Evolutionary conservation across 2,888 invertebrate species (phyloP), one percentile per base, ranked within the genome.

Genomic region (Acronicta psi): DNA sequence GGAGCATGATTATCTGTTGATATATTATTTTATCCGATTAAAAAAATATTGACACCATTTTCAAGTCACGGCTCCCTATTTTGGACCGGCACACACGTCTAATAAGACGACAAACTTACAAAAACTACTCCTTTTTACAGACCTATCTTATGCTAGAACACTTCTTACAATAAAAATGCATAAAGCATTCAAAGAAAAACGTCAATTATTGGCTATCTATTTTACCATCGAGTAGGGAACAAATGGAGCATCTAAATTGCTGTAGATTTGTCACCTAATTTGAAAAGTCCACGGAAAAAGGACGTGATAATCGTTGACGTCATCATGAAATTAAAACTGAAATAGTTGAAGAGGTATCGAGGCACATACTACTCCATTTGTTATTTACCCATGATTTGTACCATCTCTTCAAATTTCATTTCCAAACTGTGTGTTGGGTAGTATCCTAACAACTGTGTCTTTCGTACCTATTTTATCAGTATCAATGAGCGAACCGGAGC

Each of bases 401-500:
- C 70, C 70, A 69, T 64, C 50, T 55, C 25, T 67, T 86, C 11
- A 90, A 66, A 90, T 89, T 68, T 94, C 94, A 66, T 94, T 93
- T 45, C 92, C 91, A 49, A 80, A 88, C 51, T 90, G 89, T 23
- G 87, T 81, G 71, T 90, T 90, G 1, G 90, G 92, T 87, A 94
- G 90, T 89, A 94, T 91, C 74, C 94, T 87, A 46, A 94, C 89
- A 9, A 94, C 84, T 0, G 94, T 94, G 14, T 94, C 94, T 62
- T 80, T 89, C n/a, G 91, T 89, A 34, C 90, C 86, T 36, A 87
- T 61, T 78, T 87, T 91, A 17, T 93, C 93, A 0, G 87, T 82
- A 38, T 94, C 94, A 43, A 93, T 88, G 10, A 94, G 88, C 0
- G 94, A 94, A 10, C 90, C 92, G 1, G 93, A 90, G 65, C 94